Evolutionary conservation across 2,888 invertebrate genomes (phyloP), one percentile per base, ranked within the genome.

Genomic region (Drosophila austrosaltans): DNA sequence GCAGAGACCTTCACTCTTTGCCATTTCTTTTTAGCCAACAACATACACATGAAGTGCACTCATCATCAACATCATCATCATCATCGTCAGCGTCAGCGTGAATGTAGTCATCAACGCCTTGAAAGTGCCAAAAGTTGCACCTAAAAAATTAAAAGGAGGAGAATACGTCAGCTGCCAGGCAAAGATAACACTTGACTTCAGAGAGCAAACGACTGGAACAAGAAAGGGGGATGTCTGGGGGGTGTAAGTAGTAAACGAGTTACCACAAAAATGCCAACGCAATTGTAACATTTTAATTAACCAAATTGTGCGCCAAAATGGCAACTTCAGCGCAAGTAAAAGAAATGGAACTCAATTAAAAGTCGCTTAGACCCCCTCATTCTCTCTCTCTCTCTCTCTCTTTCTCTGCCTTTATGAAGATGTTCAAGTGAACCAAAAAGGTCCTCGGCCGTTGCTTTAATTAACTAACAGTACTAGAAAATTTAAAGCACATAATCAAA

Each of bases 271-370:
- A 75, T 82, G 79, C 75, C 78, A 79, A 77, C 84, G 72, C 80
- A 87, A 89, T 87, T 84, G 85, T 78, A 78, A 71, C 76, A 71
- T 86, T 89, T 89, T 86, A 89, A 86, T 86, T 89, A 87, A 84
- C 89, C 82, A 86, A 86, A 89, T 89, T 86, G 89, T 77, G 72
- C 70, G 75, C 61, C 69, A 70, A 80, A 81, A 75, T 54, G 75
- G 62, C 74, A 78, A 66, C 60, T 82, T 82, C 76, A 66, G 59
- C 56, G 73, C 67, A 75, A 16, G 30, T 36, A 28, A 44, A 58
- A 54, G 66, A 78, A 85, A 86, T 78, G 78, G 78, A 87, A 84
- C 89, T 84, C 82, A 86, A 86, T 86, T 86, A 86, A 87, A 86
- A 89, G 77, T 82, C 83, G 87, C 87, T 88, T 84, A 86, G 76